Percentiles rank a stretch among this genome's conserved stretches.
Evolutionary conservation across 2,888 invertebrate genomes (phyloP).

Genomic region (Aphidoletes aphidimyza): DNA sequence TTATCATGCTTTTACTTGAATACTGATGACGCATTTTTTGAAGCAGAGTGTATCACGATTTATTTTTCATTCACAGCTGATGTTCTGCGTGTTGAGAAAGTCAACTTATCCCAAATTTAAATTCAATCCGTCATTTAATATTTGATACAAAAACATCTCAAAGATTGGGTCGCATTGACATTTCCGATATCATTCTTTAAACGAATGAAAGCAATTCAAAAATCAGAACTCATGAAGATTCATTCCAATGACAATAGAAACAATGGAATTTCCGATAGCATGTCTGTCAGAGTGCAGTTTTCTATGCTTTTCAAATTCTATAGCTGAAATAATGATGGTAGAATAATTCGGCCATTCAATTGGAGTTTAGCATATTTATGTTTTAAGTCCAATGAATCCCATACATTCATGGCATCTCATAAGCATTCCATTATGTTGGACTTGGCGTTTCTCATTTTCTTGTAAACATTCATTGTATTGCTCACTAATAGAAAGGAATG

Average conservation of each 20-base stretch:
- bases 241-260: neutral
- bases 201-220: neutral
- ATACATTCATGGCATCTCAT: too few species aligned
- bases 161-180: neutral
- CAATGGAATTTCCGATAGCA: neutral
- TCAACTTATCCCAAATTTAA: conserved; percentile 5
- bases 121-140: conserved; percentile 12
- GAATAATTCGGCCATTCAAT: too few species aligned
- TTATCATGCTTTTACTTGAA: conserved; percentile 29
- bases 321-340: too few species aligned
- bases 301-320: neutral
- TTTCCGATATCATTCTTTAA: neutral
- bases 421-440: too few species aligned
- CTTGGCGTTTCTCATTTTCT: too few species aligned
- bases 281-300: neutral
- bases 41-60: neutral
- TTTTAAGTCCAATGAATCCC: too few species aligned
- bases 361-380: too few species aligned
- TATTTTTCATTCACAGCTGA: neutral
- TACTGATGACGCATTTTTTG: conserved; percentile 47
- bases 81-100: neutral
- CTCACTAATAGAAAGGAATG: neutral
- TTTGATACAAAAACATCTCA: neutral
- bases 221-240: neutral
- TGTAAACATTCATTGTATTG: neutral